Evolutionary conservation across 1,140 invertebrate genomes (phyloP).

Genomic region (Leucophenga varia): DNA sequence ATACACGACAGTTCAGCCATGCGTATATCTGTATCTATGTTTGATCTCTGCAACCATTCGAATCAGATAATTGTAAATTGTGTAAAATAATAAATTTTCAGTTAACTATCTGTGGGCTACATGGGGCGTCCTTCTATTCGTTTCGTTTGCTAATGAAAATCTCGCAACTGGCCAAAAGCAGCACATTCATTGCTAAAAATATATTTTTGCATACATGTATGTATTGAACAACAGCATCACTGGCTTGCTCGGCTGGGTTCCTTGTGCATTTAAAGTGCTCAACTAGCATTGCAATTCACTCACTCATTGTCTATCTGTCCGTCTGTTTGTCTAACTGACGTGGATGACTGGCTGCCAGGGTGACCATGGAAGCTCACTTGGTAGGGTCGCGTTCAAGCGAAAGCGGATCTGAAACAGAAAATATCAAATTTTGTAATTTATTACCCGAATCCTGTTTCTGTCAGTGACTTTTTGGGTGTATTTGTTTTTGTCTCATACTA

Average conservation of each 20-base stretch:
- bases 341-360: conserved; percentile 10
- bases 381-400: conserved; percentile 28
- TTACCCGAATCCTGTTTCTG: conserved; percentile 57
- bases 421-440: conserved; percentile 57
- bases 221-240: too few species aligned
- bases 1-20: conserved; percentile 25
- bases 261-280: too few species aligned
- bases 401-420: conserved; percentile 56
- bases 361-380: not conserved
- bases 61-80: conserved; percentile 54
- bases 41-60: conserved; percentile 37
- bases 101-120: conserved; percentile 49
- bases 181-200: too few species aligned
- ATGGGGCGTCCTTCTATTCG: conserved; percentile 41
- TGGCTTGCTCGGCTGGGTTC: too few species aligned
- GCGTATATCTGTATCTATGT: not conserved
- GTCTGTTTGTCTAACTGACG: too few species aligned
- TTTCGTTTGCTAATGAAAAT: too few species aligned
- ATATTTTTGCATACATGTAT: too few species aligned
- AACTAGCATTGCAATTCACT: too few species aligned
- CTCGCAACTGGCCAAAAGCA: too few species aligned
- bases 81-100: conserved; percentile 54
- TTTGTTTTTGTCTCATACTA: too few species aligned
- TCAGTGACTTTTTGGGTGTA: conserved; percentile 48
- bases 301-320: too few species aligned